Conservation (phyloP, 2,113 vertebrate species). For the Rousettus leschenaultii region DNA sequence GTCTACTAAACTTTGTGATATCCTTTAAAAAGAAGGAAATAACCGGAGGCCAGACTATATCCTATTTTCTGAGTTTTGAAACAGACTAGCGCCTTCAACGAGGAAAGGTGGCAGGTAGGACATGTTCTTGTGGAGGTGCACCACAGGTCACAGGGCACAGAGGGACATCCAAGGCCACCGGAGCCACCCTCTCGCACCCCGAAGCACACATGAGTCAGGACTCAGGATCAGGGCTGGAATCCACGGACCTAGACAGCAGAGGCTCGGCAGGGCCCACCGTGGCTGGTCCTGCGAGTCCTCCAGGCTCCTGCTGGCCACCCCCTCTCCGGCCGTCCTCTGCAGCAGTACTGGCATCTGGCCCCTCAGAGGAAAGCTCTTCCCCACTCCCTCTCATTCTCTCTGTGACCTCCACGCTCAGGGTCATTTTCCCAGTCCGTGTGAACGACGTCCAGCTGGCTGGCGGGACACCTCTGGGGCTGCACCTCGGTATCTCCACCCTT, state of each 20-base stretch:
- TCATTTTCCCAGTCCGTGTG: no score
- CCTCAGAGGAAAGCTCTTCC: neutral
- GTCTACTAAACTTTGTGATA: no score
- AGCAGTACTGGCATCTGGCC: no score
- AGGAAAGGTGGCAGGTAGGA: neutral
- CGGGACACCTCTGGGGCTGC: neutral
- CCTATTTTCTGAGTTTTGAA: neutral
- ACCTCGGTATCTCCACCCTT: no score
- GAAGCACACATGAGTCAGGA: neutral
- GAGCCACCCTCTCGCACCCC: neutral
- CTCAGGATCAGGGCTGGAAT: neutral
- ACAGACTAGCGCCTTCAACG: neutral
- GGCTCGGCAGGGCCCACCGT: neutral
- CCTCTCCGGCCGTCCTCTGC: no score
- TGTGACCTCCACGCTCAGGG: neutral
- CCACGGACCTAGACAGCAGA: neutral
- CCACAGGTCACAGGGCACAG: neutral
- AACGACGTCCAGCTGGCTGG: neutral
- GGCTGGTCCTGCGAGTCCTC: neutral
- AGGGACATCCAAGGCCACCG: neutral
- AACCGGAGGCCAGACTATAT: no score
- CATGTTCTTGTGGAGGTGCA: neutral
- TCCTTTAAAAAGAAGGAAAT: no score
- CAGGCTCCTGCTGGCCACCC: neutral
- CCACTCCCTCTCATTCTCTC: neutral